These are phyloP conservation scores for Tupaia tana DNA, from an alignment of 2,113 vertebrate species.

Conservation along the genomic window DNA sequence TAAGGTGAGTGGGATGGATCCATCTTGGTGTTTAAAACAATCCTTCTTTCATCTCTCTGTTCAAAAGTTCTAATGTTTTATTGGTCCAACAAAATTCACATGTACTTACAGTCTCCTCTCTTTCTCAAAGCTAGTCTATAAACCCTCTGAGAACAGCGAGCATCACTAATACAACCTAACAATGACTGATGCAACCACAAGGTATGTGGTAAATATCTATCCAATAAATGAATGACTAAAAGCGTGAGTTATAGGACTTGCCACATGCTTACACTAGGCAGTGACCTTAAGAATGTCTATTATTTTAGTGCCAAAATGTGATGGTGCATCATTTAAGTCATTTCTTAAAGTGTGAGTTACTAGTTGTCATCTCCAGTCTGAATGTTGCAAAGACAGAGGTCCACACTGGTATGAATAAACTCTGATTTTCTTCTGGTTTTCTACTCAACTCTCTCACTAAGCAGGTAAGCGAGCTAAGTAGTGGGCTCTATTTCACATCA, in stretches of 20 bases:
- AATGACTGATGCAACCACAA: fast-evolving
- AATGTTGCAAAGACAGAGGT: background rate
- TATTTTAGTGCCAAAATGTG: background rate
- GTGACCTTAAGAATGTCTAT: background rate
- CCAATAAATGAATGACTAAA: background rate
- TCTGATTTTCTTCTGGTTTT: background rate
- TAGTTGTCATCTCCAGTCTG: background rate
- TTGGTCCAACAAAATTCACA: background rate
- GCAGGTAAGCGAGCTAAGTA: background rate
- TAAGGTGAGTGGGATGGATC: fast-evolving
- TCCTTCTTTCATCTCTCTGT: background rate
- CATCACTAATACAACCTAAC: background rate
- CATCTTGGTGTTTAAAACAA: background rate
- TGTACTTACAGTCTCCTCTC: background rate
- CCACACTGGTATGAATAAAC: background rate
- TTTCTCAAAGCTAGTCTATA: background rate
- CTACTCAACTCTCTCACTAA: background rate
- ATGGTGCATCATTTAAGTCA: background rate
- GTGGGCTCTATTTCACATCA: background rate
- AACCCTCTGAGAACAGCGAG: background rate
- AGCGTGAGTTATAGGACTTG: background rate
- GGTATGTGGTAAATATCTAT: background rate
- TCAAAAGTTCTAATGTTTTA: background rate
- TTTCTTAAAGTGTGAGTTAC: background rate
- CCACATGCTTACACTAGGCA: background rate